Evolutionary conservation across 2,113 vertebrate genomes (phyloP).

Genomic region (Carlito syrichta): DNA sequence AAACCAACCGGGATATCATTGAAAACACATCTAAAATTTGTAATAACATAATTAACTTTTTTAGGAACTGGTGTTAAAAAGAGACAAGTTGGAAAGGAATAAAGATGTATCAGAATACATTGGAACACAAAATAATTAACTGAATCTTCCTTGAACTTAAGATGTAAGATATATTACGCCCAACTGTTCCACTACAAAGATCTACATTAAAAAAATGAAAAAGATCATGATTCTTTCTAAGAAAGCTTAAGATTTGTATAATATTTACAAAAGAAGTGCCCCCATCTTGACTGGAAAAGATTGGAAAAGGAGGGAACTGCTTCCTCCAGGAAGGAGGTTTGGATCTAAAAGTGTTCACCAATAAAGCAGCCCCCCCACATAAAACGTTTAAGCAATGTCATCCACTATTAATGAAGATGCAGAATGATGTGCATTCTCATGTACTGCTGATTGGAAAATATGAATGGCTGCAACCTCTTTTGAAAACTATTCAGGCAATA

Average conservation of each 20-base stretch:
- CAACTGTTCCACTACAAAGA: neutral
- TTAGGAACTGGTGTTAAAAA: neutral
- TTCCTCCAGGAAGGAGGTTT: neutral
- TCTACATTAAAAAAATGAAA: neutral
- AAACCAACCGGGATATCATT: neutral
- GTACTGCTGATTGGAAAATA: neutral
- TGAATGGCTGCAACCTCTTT: neutral
- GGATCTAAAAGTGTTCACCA: neutral
- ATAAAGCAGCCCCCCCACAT: neutral
- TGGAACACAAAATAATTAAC: neutral
- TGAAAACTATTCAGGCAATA: neutral
- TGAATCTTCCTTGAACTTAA: neutral
- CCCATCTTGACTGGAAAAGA: neutral
- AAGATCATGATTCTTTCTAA: neutral
- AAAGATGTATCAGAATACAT: too few relatives aligned
- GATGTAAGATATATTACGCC: neutral
- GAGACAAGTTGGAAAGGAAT: too few relatives aligned
- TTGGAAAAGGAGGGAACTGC: neutral
- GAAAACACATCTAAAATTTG: neutral
- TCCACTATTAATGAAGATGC: neutral
- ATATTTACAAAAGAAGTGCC: neutral
- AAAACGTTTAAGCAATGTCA: neutral
- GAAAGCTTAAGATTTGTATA: neutral
- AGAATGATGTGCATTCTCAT: neutral
- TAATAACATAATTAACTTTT: neutral